Conservation (phyloP, 1,140 invertebrate species). For the Scaptomyza montana region DNA sequence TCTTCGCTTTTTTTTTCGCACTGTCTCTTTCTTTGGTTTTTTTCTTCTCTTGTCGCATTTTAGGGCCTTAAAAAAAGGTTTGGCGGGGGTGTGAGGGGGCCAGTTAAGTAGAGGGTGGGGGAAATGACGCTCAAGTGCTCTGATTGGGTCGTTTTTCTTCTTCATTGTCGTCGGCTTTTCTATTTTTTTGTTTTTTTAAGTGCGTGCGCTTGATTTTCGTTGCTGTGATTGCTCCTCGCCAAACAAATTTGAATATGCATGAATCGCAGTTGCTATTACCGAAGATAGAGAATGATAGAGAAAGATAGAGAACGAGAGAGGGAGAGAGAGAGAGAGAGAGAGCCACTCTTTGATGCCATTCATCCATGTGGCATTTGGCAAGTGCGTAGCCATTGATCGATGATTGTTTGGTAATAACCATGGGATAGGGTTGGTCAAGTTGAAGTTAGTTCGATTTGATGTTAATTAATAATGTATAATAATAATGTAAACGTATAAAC, state of each 20-base stretch:
- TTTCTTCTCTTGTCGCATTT: conserved; percentile 64
- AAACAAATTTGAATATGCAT: conserved; percentile 76
- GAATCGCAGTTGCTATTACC: conserved; percentile 30
- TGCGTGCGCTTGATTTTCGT: conserved; percentile 76
- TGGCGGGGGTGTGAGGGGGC: neutral
- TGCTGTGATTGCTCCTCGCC: conserved; percentile 59
- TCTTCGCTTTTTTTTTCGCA: conserved; percentile 49
- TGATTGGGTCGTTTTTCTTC: conserved; percentile 33
- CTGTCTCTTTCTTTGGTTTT: conserved; percentile 14
- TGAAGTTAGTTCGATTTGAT: neutral
- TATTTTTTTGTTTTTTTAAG: conserved; percentile 50
- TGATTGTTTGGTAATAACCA: neutral
- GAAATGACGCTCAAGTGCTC: conserved; percentile 11
- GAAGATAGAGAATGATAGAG: no score
- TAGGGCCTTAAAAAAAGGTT: conserved; percentile 60
- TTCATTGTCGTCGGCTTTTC: conserved; percentile 23
- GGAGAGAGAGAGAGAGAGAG: no score
- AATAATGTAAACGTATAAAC: no score
- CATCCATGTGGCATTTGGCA: conserved; percentile 29
- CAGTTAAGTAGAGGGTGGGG: neutral
- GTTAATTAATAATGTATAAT: no score
- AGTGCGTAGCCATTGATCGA: conserved; percentile 47
- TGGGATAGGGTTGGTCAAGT: neutral
- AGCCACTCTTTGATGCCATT: conserved; percentile 58
- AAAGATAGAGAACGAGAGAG: no score